Base-by-base conservation (phyloP, 2,797 vertebrate genomes). In the Labeo calbasu region DNA sequence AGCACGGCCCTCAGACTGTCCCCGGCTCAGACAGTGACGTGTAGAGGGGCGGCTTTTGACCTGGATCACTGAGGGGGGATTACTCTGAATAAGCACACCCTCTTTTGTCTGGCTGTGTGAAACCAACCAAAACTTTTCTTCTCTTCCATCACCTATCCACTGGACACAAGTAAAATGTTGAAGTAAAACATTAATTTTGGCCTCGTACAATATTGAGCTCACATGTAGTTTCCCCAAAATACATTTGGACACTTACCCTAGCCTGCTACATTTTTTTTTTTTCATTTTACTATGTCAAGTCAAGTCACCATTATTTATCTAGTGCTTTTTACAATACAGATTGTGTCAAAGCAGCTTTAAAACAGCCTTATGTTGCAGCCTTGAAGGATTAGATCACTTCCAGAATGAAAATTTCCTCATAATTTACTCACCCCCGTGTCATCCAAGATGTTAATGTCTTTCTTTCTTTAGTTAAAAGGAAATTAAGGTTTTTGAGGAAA, bases 31-130 rank as follows among this genome's bases (percentile, higher is more conserved):
- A 79, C 85, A 63, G 66, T 84, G 83, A 88, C 85, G 69, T 66
- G 69, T 43, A 65, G 46, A 77, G 73, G 79, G 75, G 66, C 65
- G 50, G 46, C 83, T 84, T 71, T 46, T 17, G 55, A 82, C 71
- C 57, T 61, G 10, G 57, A 69, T 76, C 77, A 66, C 57, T 89
- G 79, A 86, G 57, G 68, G 51, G 78, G 88, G 89, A 89, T 90
- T 91, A 88, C 61, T 77, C 81, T 88, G 73, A 89, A 77, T 86
- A 91, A 91, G 83, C 88, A 87, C 73, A 63, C 79, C 82, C 84
- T 19, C 86, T 89, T 89, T 89, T 89, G 87, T 91, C 82, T 89
- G 81, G 53, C 77, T 85, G 65, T 78, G 81, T 84, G 75, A 85
- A 72, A 75, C 48, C 68, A 72, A 72, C 78, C 87, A 85, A 73